A percentile compares a stretch with the other conserved stretches of the same genome.
Evolutionary conservation across 53 echinoderm and acorn worm species (phyloP).

Genomic region (Apostichopus leukothele): DNA sequence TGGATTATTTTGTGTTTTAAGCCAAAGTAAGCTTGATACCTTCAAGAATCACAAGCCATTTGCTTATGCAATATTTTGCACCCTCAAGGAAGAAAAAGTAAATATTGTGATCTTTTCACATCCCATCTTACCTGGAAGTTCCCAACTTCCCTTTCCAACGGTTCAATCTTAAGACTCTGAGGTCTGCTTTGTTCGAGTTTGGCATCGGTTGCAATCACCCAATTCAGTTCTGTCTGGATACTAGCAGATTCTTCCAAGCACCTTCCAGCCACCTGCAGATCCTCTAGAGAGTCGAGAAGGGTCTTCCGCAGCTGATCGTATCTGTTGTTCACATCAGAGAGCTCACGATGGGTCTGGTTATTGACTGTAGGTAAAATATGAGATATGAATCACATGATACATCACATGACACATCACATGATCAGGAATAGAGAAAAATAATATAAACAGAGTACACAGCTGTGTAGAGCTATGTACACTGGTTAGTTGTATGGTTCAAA

Average conservation of each 20-base stretch:
- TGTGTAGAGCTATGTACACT: no score
- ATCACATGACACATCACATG: neutral
- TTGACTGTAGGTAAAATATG: conserved; percentile 50
- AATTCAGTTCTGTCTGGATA: conserved; percentile 69
- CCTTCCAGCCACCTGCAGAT: conserved; percentile 82
- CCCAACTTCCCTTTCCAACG: conserved; percentile 74
- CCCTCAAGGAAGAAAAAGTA: no score
- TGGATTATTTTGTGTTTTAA: neutral
- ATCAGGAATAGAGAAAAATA: no score
- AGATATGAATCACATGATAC: neutral
- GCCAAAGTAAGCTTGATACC: no score
- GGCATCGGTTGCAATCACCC: conserved; percentile 66
- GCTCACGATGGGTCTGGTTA: conserved; percentile 72
- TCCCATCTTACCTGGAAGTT: conserved; percentile 71
- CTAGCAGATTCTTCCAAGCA: conserved; percentile 83
- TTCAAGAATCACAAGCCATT: no score
- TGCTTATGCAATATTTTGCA: no score
- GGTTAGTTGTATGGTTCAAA: no score
- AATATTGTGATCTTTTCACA: neutral
- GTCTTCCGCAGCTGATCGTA: conserved; percentile 76
- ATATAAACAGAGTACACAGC: no score
- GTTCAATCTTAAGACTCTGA: conserved; percentile 70
- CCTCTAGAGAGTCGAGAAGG: conserved; percentile 73
- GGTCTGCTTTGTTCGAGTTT: conserved; percentile 79
- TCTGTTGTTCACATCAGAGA: conserved; percentile 80